A percentile compares a stretch with the other conserved stretches of the same genome.
phyloP scores from a whole-genome alignment of 1,140 invertebrate genomes.

The Gonatopus flavifemur region DNA sequence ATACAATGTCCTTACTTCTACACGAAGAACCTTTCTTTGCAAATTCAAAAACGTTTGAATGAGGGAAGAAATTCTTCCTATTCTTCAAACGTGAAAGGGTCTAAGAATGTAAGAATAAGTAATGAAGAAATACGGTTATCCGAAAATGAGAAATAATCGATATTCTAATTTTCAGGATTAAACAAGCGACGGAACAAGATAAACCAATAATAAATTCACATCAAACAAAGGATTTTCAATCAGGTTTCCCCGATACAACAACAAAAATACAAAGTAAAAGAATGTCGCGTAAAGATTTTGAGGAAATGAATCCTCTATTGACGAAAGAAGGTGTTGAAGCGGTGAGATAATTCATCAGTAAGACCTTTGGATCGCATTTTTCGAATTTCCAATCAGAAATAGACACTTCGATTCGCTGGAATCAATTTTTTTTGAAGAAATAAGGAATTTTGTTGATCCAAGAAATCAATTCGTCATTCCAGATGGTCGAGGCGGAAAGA shows the following conservation, averaged over 20 bases:
- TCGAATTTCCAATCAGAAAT: too few species aligned
- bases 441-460: background rate
- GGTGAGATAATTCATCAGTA: slow-evolving; percentile 18
- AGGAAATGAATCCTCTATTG: slow-evolving; percentile 38
- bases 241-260: slow-evolving; percentile 21
- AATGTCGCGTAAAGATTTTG: slow-evolving; percentile 39
- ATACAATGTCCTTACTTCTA: background rate
- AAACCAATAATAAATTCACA: slow-evolving; percentile 11
- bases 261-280: slow-evolving; percentile 31
- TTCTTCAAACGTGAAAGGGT: too few species aligned
- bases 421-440: too few species aligned
- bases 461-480: slow-evolving; percentile 7
- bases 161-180: slow-evolving; percentile 35
- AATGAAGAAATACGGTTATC: too few species aligned
- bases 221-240: slow-evolving; percentile 6
- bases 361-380: background rate
- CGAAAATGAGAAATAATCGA: too few species aligned
- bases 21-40: too few species aligned
- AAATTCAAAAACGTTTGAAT: too few species aligned
- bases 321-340: slow-evolving; percentile 30
- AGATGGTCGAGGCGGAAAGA: slow-evolving; percentile 33
- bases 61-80: too few species aligned
- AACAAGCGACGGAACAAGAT: slow-evolving; percentile 38
- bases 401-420: too few species aligned
- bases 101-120: too few species aligned